A percentile compares a stretch with the other conserved stretches of the same genome.
Evolutionary conservation across 2,888 invertebrate genomes (phyloP).

Genomic region (Torymus auratus): DNA sequence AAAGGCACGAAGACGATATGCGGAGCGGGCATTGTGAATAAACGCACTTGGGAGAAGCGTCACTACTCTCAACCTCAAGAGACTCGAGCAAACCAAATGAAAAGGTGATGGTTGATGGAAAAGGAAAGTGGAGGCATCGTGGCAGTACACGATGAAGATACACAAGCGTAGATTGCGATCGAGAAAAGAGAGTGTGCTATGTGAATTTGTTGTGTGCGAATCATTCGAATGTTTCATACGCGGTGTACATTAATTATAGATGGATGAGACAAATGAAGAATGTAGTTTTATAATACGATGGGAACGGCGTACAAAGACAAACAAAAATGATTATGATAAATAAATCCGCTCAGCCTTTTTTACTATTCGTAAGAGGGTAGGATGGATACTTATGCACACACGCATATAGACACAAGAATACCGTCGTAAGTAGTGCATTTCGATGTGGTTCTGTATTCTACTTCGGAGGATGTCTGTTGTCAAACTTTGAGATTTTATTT

Average conservation of each 20-base stretch:
- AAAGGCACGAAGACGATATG: neutral
- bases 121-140: neutral
- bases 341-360: conserved; percentile 42
- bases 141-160: conserved; percentile 16
- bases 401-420: conserved; percentile 13
- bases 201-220: conserved; percentile 24
- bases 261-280: conserved; percentile 33
- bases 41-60: conserved; percentile 3
- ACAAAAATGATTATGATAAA: conserved; percentile 28
- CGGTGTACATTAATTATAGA: conserved; percentile 50
- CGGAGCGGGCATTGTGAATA: conserved; percentile 28
- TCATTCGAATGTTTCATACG: conserved; percentile 48
- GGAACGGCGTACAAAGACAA: conserved; percentile 48
- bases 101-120: conserved; percentile 45
- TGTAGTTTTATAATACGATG: conserved; percentile 53
- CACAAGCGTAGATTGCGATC: conserved; percentile 27
- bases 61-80: conserved; percentile 45
- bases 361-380: conserved; percentile 14
- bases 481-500: conserved; percentile 11
- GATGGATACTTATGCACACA: conserved; percentile 1
- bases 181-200: conserved; percentile 29
- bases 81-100: conserved; percentile 54
- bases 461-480: conserved; percentile 36
- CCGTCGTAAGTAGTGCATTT: conserved; percentile 12
- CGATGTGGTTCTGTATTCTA: conserved; percentile 22